A percentile compares a stretch with the other conserved stretches of the same genome.
Evolutionary conservation across 2,113 vertebrate genomes (phyloP).

Genomic region (human): GRCh38 chrX:24937501-24938000

Average conservation of each 20-base stretch:
- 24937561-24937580: background rate
- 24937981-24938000: background rate
- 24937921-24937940: background rate
- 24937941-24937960: slow-evolving; percentile 59
- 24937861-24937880: slow-evolving; percentile 35
- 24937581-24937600: background rate
- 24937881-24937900: background rate
- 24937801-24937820: slow-evolving; percentile 28
- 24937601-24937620: background rate
- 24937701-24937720: background rate
- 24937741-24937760: slow-evolving; percentile 3
- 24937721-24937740: slow-evolving; percentile 33
- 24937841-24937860: background rate
- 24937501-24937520: slow-evolving; percentile 41
- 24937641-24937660: background rate
- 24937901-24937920: slow-evolving; percentile 39
- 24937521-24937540: slow-evolving; percentile 14
- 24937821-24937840: slow-evolving; percentile 10
- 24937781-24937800: background rate
- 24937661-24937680: slow-evolving; percentile 58
- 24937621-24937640: slow-evolving; percentile 18
- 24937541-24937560: slow-evolving; percentile 6
- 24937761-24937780: slow-evolving; percentile 1
- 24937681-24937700: slow-evolving; percentile 35
- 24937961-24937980: background rate